Base-by-base conservation (phyloP, 2,888 invertebrate genomes). In the Ophraella communa region DNA sequence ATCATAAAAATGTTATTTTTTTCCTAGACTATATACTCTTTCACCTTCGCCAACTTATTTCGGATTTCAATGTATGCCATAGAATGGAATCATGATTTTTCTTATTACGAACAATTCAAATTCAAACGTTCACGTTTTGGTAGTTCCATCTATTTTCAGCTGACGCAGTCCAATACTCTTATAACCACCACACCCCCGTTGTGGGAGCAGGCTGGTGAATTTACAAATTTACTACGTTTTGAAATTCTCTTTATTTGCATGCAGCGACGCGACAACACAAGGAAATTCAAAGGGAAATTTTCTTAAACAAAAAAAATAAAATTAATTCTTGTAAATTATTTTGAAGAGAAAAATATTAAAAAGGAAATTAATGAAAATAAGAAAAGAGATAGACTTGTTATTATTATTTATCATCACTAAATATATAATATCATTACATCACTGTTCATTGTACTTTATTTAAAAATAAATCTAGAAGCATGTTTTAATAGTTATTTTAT, bases 241-340 rank as follows among this genome's bases (percentile, higher is more conserved):
- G 64, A 66, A 71, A 72, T 44, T 42, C 52, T 72, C 67, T 74
- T 72, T 74, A 75, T 76, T 75, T 75, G 73, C 74, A 76, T 74
- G 8, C 49, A 51, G 24, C 7, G 17, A 27, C 27, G 49, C n/a
- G n/a, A n/a, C n/a, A n/a, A n/a, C n/a, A n/a, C n/a, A n/a, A n/a
- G n/a, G n/a, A n/a, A n/a, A n/a, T n/a, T n/a, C n/a, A n/a, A n/a
- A n/a, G n/a, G n/a, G n/a, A n/a, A n/a, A n/a, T n/a, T n/a, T n/a
- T n/a, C n/a, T 17, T 20, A 8, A 24, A 5, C 20, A 11, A 11
- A 1, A 45, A 20, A 21, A 27, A 0, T 24, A 7, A 21, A 14
- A 3, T 18, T 7, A 18, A 42, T 39, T 7, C 3, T 1, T 5
- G 11, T 2, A 45, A 45, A 17, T 20, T 14, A 17, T 14, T 4